Evolutionary conservation across 2,113 vertebrate genomes (phyloP).

Genomic region (Callorhinus ursinus): DNA sequence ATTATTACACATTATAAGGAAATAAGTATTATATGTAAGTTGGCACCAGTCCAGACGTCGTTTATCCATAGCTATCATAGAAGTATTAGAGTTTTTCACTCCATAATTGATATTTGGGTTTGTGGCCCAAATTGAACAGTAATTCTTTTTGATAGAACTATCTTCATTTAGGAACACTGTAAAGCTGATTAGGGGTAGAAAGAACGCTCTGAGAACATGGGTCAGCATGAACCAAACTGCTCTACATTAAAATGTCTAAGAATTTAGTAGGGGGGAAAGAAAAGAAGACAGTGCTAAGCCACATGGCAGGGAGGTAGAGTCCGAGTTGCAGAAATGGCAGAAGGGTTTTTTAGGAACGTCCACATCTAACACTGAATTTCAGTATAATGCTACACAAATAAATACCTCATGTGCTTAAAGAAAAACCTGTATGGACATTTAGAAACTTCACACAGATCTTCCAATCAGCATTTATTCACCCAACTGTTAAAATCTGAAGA

Average conservation of each 20-base stretch:
- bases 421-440: not conserved
- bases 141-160: not conserved
- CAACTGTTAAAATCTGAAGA: not conserved
- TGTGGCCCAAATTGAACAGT: not conserved
- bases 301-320: not conserved
- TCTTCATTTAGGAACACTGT: not conserved
- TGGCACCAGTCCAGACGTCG: not conserved
- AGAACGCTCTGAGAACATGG: not conserved
- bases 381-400: not conserved
- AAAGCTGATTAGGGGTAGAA: not conserved
- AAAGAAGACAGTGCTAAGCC: not conserved
- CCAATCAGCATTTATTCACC: not conserved
- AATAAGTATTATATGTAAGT: not conserved
- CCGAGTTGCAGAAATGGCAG: not conserved
- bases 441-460: not conserved
- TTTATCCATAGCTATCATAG: not conserved
- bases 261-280: no score
- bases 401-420: not conserved
- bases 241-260: not conserved
- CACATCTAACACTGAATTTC: not conserved
- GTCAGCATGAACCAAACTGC: not conserved
- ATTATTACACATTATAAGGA: not conserved
- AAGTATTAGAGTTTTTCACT: not conserved
- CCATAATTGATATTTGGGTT: not conserved
- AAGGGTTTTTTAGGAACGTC: not conserved